Base-by-base conservation (phyloP, 2,797 vertebrate genomes). In the Tokudaia tokunoshimensis region DNA sequence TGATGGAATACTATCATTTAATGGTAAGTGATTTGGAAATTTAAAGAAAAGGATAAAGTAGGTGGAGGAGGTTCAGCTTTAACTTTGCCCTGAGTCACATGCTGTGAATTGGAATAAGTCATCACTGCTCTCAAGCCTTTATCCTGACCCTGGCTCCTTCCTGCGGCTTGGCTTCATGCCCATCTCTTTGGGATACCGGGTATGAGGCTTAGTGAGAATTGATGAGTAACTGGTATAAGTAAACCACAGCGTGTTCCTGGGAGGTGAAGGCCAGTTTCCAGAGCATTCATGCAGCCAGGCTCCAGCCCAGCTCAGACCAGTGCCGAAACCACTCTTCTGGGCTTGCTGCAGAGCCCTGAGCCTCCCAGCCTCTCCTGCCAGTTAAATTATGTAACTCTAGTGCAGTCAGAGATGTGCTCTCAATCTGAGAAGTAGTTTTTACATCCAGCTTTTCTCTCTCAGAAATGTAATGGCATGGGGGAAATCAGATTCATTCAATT, bases 1-100 rank as follows among this genome's bases (percentile, higher is more conserved):
- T 96, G 94, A 75, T 74, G 31, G 85, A 93, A 83, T 92, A 83
- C 78, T 9, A 67, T 47, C 63, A 5, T 82, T 80, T 75, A n/a
- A 75, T 22, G n/a, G 63, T 59, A n/a, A 83, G 74, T 79, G 52
- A 84, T 31, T 76, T 67, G 87, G 81, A 78, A 79, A 72, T n/a
- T 80, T 72, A 57, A 0, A 65, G 47, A 93, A 75, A 78, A 50
- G 84, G 65, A 63, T 82, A 44, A 52, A 72, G 52, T 47, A 55
- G 47, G 59, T 2, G 37, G 17, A 75, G 52, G 59, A 80, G 20
- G 6, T 26, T 15, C 2, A 65, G 44, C 22, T 83, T 67, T 89
- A 17, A 12, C 75, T 81, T 92, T 90, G 67, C n/a, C 20, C 1
- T 6, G 74, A 76, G 65, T 57, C 41, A 14, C 24, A 57, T 26